Evolutionary conservation across 1,140 invertebrate genomes (phyloP).

Genomic region (Camponotus vicinus): DNA sequence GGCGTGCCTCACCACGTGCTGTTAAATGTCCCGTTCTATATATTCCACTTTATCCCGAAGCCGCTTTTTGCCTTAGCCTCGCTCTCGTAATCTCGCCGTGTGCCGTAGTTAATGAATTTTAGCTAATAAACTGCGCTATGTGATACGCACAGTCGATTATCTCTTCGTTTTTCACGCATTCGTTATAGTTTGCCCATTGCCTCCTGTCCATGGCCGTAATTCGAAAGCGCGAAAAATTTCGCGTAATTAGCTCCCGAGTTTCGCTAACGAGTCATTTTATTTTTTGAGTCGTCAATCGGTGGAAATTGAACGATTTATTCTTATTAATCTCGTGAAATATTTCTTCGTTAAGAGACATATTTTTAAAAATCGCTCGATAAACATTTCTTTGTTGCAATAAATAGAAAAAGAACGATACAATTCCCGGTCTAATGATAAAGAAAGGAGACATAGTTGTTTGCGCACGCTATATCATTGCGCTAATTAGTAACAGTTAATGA

Average conservation of each 20-base stretch:
- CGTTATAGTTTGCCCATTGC: constrained; percentile 16
- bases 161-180: constrained; percentile 32
- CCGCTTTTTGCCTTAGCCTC: constrained; percentile 52
- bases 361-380: constrained; percentile 11
- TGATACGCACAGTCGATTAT: constrained; percentile 30
- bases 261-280: not conserved
- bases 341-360: not conserved
- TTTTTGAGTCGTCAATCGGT: not conserved
- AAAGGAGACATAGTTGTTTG: not conserved
- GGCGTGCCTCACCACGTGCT: constrained; percentile 76
- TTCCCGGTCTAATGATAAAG: constrained; percentile 39
- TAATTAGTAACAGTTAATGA: constrained; percentile 75
- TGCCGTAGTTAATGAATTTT: constrained; percentile 76
- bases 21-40: constrained; percentile 71
- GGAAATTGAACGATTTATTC: not conserved
- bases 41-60: constrained; percentile 64
- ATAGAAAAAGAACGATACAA: constrained; percentile 12
- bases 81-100: constrained; percentile 50
- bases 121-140: constrained; percentile 51
- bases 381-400: not conserved
- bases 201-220: constrained; percentile 8
- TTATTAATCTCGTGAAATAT: not conserved
- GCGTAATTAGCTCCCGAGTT: not conserved
- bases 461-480: constrained; percentile 51
- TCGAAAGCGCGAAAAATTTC: constrained; percentile 1